Conservation (phyloP, 2,113 vertebrate species). For the Takifugu flavidus region DNA sequence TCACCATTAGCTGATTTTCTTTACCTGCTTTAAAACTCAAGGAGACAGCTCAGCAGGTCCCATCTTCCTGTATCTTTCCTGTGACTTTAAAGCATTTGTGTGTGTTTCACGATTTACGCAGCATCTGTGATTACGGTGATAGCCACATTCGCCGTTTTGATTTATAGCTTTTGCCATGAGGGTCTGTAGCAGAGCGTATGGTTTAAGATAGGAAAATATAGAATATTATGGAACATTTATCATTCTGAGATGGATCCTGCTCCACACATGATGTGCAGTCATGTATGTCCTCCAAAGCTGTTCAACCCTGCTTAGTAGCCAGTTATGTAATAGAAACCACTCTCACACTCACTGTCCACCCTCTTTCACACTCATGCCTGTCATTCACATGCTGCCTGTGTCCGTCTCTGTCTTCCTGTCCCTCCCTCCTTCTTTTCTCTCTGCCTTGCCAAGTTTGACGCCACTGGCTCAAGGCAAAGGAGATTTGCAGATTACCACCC, state of each 20-base stretch:
- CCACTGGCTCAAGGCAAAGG: conserved; percentile 68
- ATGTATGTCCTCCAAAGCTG: conserved; percentile 25
- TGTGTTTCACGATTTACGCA: too few relatives aligned
- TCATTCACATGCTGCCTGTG: conserved; percentile 37
- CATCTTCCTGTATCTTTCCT: neutral
- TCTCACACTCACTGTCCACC: conserved; percentile 24
- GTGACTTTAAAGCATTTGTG: neutral
- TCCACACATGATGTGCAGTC: conserved; percentile 23
- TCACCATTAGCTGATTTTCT: neutral
- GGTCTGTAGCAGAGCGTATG: too few relatives aligned
- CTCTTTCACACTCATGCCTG: conserved; percentile 44
- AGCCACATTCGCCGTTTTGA: too few relatives aligned
- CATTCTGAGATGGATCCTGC: neutral
- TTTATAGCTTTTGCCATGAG: too few relatives aligned
- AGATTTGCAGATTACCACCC: conserved; percentile 75
- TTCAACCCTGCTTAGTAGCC: conserved; percentile 40
- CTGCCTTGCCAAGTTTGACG: conserved; percentile 66
- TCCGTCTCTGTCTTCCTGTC: conserved; percentile 10
- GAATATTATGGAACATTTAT: too few relatives aligned
- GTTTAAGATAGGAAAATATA: too few relatives aligned
- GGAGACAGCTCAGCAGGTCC: neutral
- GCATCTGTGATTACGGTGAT: too few relatives aligned
- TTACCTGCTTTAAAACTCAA: neutral
- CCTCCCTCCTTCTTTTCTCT: conserved; percentile 19
- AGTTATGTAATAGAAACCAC: conserved; percentile 62